Evolutionary conservation across 2,113 vertebrate species (phyloP), one percentile per base, ranked within the genome.

Genomic region (Heterocephalus glaber): DNA sequence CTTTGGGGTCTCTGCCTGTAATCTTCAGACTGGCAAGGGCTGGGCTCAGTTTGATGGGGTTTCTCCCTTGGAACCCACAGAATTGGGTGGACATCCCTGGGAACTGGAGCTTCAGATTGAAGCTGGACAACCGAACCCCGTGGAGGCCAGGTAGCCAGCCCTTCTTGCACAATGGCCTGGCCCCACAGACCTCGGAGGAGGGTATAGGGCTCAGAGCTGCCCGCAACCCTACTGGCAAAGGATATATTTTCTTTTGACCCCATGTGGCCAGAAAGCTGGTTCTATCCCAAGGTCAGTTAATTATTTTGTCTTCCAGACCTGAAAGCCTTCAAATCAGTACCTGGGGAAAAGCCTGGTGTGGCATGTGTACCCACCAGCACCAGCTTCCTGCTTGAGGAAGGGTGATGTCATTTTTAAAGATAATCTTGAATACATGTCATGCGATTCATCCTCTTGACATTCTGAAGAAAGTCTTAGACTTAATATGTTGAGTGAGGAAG

Each of bases 151-250:
- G 7, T 9, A 20, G 77, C 41, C 85, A 41, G 38, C 38, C 38
- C 19, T 24, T 26, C n/a, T 2, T 0, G 19, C 44, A 79, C 30
- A 44, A 12, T 30, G 54, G 20, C 30, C 44, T 49, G 81, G 56
- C 47, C 30, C 26, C 12, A 5, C 8, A 5, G 30, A n/a, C 68
- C 33, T 90, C 41, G 47, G n/a, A 44, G 5, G 20, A 82, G 49
- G 16, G 33, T 41, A 28, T 2, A 7, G 22, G 33, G 44, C 66
- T 77, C 47, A 38, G 4, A 56, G 68, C 33, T 30, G 70, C 10
- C 26, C 38, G 66, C 26, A n/a, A 17, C 12, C 0, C 0, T 0
- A 2, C 10, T 30, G 4, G 5, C 28, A 2, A 26, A 85, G 47
- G 30, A 52, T n/a, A 33, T 5, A 7, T 47, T 54, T 94, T 30